Conservation (phyloP, 2,888 invertebrate genomes). For the Epinotia nisella region DNA sequence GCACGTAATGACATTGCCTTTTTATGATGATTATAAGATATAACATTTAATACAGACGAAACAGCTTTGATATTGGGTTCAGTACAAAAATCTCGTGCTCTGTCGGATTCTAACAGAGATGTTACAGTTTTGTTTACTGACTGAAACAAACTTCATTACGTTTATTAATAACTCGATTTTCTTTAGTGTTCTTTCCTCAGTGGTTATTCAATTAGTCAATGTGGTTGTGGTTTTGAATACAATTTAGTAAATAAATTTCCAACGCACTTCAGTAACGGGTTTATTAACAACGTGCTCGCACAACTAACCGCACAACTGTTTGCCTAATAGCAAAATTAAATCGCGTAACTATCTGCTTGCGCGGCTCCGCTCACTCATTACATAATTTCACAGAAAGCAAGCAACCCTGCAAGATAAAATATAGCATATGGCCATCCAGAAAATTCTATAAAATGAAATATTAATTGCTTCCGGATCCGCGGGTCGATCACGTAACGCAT, state of each 20-base stretch:
- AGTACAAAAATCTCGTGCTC: neutral
- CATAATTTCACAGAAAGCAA: no score
- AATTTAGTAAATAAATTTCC: no score
- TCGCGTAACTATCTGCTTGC: no score
- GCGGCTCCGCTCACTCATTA: no score
- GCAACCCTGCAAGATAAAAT: no score
- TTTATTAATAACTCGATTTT: neutral
- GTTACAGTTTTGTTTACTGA: neutral
- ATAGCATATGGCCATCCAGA: no score
- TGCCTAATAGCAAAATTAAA: neutral
- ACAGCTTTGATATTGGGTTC: neutral
- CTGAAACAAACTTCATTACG: neutral
- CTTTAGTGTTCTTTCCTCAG: no score
- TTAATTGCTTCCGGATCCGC: no score
- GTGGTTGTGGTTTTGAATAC: neutral
- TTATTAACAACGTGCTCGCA: slow-evolving; percentile 14
- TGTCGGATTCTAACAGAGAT: neutral
- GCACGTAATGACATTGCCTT: slow-evolving; percentile 38
- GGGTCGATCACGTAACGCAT: no score
- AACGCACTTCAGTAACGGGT: neutral
- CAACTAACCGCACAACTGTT: slow-evolving; percentile 1
- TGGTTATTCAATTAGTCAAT: neutral
- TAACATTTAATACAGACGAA: neutral
- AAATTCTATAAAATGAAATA: no score
- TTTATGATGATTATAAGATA: slow-evolving; percentile 14